Evolutionary conservation across 2,797 vertebrate genomes (phyloP), one percentile per base, ranked within the genome.

Genomic region (Sebastes alutus): DNA sequence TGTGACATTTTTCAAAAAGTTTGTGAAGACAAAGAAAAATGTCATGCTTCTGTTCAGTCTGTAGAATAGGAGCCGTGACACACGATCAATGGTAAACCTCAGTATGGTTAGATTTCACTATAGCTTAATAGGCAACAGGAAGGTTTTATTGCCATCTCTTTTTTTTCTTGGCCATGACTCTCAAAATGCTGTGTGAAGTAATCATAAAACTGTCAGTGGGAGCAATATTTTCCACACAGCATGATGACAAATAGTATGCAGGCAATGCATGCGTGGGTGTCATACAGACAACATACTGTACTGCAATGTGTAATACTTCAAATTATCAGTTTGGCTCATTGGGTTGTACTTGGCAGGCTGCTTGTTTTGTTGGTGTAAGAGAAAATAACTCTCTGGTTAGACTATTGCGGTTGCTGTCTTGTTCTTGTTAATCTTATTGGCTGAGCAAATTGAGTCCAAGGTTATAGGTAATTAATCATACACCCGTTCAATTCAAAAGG

Each of bases 161-260:
- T 87, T 77, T 72, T 85, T 84, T 86, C 84, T 87, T 89, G 80
- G 91, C 85, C 49, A 68, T 77, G 79, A 79, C 71, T 82, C 72
- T 85, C 23, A 79, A 87, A 89, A 90, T 83, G 69, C 86, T 93
- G 81, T 85, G 85, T 93, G 86, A 93, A 93, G 83, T 79, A 38
- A 62, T 84, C 81, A 83, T 95, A 93, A 94, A 94, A 61, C 90
- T 93, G 92, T 93, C 88, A 90, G 86, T 81, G 52, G 69, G 64
- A 82, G 90, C 78, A 86, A 91, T 86, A 87, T 92, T 93, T 93
- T 93, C 88, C 81, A 91, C 78, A 58, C 32, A 61, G 81, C 72
- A 27, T 84, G 68, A 91, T 91, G 88, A 93, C 85, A 93, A 91
- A 91, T 72, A 87, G 67, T 75, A 87, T 82, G 84, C 72, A 87